Percentiles rank a stretch among this genome's conserved stretches.
These are phyloP conservation scores for Fissipunctia ypsillon DNA, from an alignment of 2,888 invertebrate species.

Conservation along the genomic window DNA sequence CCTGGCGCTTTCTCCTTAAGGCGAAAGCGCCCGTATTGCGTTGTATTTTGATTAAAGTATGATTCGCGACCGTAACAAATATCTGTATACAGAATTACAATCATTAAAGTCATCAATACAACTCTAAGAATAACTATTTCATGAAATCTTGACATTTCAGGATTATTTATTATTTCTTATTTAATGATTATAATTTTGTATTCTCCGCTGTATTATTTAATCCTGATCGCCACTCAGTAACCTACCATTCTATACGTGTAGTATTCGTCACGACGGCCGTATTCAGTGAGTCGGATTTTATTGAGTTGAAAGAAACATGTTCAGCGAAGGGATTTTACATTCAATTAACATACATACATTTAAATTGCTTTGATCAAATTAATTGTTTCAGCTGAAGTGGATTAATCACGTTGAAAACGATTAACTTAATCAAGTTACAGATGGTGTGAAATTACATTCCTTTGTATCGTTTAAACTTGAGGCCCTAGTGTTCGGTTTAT, in stretches of 20 bases:
- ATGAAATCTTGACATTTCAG: too few relatives aligned
- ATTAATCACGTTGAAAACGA: slow-evolving; percentile 43
- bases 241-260: neutral
- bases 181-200: too few relatives aligned
- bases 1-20: too few relatives aligned
- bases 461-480: slow-evolving; percentile 4
- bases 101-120: too few relatives aligned
- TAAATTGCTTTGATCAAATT: slow-evolving; percentile 44
- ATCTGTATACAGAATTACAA: too few relatives aligned
- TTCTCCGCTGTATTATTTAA: neutral
- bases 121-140: too few relatives aligned
- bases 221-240: neutral
- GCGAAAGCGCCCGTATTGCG: too few relatives aligned
- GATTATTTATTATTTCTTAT: too few relatives aligned
- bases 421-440: slow-evolving; percentile 26
- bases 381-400: slow-evolving; percentile 33
- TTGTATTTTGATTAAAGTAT: too few relatives aligned
- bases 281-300: slow-evolving; percentile 45
- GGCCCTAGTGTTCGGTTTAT: slow-evolving; percentile 9
- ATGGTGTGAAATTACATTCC: slow-evolving; percentile 13
- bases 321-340: slow-evolving; percentile 30
- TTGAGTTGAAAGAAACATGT: slow-evolving; percentile 39
- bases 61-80: too few relatives aligned
- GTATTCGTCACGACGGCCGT: slow-evolving; percentile 2
- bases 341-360: slow-evolving; percentile 45